Evolutionary conservation across 2,113 vertebrate species (phyloP).

Genomic region (Gallinago undulata): DNA sequence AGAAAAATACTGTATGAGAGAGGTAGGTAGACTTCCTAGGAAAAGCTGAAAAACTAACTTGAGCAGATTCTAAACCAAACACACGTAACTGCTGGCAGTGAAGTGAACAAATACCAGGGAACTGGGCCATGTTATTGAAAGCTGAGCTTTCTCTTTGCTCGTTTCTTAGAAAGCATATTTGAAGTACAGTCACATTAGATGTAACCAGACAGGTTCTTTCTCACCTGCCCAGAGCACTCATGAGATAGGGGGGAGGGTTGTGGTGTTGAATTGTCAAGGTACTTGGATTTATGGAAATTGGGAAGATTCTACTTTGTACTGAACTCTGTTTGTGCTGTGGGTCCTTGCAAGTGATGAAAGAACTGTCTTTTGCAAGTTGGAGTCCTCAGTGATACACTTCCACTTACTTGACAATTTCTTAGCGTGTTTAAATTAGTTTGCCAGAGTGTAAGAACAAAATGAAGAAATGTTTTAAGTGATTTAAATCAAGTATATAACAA

Average conservation of each 20-base stretch:
- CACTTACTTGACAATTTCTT: neutral
- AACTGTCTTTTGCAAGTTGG: neutral
- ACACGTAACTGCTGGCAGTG: neutral
- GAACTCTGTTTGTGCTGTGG: neutral
- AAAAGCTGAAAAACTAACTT: neutral
- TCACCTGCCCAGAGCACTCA: neutral
- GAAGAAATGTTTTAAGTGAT: neutral
- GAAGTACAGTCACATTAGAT: neutral
- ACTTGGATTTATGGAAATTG: accelerated
- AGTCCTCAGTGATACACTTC: neutral
- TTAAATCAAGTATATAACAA: neutral
- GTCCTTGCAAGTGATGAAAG: neutral
- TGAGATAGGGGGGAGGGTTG: neutral
- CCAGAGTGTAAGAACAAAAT: neutral
- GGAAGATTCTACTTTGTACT: neutral
- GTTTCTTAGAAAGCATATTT: neutral
- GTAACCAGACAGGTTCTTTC: neutral
- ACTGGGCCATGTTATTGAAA: neutral
- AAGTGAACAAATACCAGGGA: neutral
- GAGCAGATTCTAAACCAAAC: slow-evolving; percentile 5
- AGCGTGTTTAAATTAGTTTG: neutral
- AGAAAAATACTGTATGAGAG: slow-evolving; percentile 14
- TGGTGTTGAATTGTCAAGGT: neutral
- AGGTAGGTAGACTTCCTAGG: neutral
- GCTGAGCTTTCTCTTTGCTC: neutral